Evolutionary conservation across 2,888 invertebrate genomes (phyloP), one percentile per base, ranked within the genome.

Genomic region (Malthinus seriepunctatus): DNA sequence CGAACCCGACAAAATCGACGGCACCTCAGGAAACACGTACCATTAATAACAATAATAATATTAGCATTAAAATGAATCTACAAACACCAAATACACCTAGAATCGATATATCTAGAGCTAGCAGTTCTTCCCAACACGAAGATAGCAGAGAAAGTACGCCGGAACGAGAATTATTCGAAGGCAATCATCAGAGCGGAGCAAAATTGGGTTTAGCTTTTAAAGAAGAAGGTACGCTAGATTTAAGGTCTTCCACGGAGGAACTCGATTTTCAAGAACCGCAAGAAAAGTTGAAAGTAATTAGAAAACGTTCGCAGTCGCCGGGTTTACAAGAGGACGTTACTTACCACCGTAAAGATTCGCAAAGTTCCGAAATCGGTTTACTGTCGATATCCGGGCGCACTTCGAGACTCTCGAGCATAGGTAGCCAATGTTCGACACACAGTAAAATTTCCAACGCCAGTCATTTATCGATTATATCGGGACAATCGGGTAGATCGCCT

Each of bases 31-130:
- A 62, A 38, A 65, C 60, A 32, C 61, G 59, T 33, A 59, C 67
- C 38, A 5, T 5, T 23, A 23, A 23, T 5, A 23, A 23, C 5
- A 23, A 23, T 23, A 23, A 23, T 23, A 23, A 23, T 23, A 23
- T 3, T 23, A 64, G 62, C 42, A 69, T 71, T 34, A 74, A 68
- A 53, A 53, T 66, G 57, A 71, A 79, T 59, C 75, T 84, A 38
- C 83, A 84, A 67, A 86, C 89, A 44, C 89, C 91, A 12, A 84
- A 86, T 65, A 89, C 93, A 50, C 93, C 93, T 14, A 85, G 94
- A 71, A 94, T 93, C 69, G 93, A 94, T 80, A 90, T 94, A 76
- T 93, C 93, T 66, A 85, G 93, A 67, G 93, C 94, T 4, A 92
- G 92, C 73, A 91, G 91, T 76, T 92, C 93, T 56, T 91, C 91